A percentile compares a stretch with the other conserved stretches of the same genome.
These are phyloP conservation scores for Coenonympha glycerion DNA, from an alignment of 2,888 invertebrate species.

Conservation along the genomic window DNA sequence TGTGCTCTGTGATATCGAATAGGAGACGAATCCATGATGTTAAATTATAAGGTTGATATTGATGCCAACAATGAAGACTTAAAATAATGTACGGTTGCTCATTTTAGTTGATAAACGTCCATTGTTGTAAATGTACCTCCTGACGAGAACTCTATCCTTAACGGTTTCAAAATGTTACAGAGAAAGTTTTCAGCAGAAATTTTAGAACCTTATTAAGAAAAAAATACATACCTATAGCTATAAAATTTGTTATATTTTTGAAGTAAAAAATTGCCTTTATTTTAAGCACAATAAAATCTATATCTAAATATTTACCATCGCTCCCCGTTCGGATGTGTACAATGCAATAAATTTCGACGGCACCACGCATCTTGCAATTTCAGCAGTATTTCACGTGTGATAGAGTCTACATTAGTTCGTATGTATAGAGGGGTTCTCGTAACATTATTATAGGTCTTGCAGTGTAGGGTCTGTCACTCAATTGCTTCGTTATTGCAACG, in stretches of 20 bases:
- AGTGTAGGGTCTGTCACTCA: slow-evolving; percentile 62
- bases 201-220: no score
- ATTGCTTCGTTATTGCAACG: slow-evolving; percentile 63
- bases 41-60: no score
- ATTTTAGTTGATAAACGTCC: no score
- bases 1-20: no score
- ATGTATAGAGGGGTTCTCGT: slow-evolving; percentile 28
- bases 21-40: no score
- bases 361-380: slow-evolving; percentile 6
- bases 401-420: slow-evolving; percentile 12
- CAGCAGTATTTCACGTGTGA: neutral
- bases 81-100: no score
- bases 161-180: no score
- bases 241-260: neutral
- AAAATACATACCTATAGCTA: neutral
- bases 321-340: slow-evolving; percentile 17
- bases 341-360: slow-evolving; percentile 25
- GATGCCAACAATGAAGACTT: no score
- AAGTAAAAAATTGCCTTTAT: slow-evolving; percentile 12
- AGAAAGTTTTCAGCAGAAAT: no score
- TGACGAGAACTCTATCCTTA: no score
- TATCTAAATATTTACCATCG: slow-evolving; percentile 16
- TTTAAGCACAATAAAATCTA: slow-evolving; percentile 15
- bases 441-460: slow-evolving; percentile 49
- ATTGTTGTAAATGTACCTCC: no score